A percentile compares a stretch with the other conserved stretches of the same genome.
phyloP scores from a whole-genome alignment of 2,797 vertebrate species.

The Rhinella marina region DNA sequence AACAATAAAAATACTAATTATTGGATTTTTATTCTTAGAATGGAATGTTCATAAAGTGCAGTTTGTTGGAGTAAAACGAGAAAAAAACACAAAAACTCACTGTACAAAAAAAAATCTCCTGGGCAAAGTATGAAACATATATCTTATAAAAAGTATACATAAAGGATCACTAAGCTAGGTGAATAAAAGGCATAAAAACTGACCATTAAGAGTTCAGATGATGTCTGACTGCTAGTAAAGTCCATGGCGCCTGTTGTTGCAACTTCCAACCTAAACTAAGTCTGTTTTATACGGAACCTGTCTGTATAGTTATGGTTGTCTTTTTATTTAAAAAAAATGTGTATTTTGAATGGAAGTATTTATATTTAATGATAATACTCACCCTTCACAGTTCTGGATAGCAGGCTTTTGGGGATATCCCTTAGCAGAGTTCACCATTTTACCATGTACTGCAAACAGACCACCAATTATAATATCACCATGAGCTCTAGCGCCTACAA shows the following conservation, averaged over 20 bases:
- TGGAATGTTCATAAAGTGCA: not conserved
- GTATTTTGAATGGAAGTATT: not conserved
- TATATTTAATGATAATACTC: slow-evolving; percentile 68
- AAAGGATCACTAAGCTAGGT: not conserved
- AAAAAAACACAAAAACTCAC: not conserved
- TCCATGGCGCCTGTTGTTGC: no score
- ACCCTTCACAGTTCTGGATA: slow-evolving; percentile 77
- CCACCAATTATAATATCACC: slow-evolving; percentile 86
- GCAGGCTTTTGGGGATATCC: slow-evolving; percentile 70
- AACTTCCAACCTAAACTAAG: no score
- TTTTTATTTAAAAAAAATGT: not conserved
- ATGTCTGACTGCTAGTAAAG: no score
- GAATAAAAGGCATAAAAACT: no score
- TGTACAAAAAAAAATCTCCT: not conserved
- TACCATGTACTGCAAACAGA: slow-evolving; percentile 81
- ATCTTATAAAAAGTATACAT: not conserved
- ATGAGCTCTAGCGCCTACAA: slow-evolving; percentile 68
- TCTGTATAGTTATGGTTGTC: not conserved
- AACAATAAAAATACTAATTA: no score
- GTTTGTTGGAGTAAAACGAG: not conserved
- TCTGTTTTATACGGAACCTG: no score
- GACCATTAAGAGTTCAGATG: no score
- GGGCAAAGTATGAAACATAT: not conserved
- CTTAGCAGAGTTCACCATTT: slow-evolving; percentile 67
- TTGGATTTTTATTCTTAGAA: not conserved